Conservation (phyloP, 2,797 vertebrate genomes). For the Momotus momota region DNA sequence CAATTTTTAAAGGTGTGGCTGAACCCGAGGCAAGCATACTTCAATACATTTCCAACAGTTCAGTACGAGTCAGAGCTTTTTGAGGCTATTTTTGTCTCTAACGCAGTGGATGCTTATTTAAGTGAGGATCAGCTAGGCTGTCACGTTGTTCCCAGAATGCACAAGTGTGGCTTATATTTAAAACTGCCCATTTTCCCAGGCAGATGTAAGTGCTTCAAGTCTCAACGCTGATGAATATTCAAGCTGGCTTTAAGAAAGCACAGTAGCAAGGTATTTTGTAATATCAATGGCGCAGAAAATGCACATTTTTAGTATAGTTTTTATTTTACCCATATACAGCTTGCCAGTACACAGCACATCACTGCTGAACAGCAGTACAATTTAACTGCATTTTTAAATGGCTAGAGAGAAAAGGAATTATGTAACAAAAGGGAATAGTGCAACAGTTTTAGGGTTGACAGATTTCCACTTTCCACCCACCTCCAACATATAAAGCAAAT, state of each 20-base stretch:
- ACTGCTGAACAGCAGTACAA: constrained; percentile 42
- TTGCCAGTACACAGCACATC: constrained; percentile 44
- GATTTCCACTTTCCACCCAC: not conserved
- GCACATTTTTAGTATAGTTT: not conserved
- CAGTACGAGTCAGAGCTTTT: not conserved
- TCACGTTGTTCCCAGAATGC: not conserved
- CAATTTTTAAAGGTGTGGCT: not conserved
- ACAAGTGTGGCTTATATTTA: not conserved
- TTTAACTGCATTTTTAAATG: constrained; percentile 47
- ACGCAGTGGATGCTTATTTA: not conserved
- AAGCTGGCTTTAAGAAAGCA: not conserved
- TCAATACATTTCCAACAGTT: not conserved
- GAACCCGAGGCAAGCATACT: not conserved
- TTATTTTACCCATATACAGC: constrained; percentile 42
- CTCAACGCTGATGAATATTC: not conserved
- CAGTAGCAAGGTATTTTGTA: not conserved
- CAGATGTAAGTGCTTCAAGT: not conserved
- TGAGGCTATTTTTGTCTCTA: constrained; percentile 13
- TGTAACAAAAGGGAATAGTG: not conserved
- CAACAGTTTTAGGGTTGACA: constrained; percentile 18
- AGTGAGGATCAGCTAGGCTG: constrained; percentile 2
- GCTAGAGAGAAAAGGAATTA: constrained; percentile 37
- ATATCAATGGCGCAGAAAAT: not conserved
- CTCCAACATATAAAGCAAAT: not conserved
- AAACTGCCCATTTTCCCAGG: not conserved